These are phyloP conservation scores for Phycodurus eques DNA, from an alignment of 2,113 vertebrate species.

Conservation along the genomic window DNA sequence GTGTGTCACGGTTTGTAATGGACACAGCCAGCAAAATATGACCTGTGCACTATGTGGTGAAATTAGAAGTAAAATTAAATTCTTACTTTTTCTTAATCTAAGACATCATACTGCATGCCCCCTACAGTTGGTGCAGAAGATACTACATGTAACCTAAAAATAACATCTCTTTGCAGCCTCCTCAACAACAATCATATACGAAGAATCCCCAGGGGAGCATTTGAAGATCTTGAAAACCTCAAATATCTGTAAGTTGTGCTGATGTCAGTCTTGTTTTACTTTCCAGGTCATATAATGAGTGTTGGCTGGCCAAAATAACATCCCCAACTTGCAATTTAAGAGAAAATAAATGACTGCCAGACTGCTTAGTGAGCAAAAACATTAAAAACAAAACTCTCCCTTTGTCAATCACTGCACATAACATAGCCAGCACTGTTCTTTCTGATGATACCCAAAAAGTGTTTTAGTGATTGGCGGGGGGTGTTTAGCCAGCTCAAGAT, in stretches of 20 bases:
- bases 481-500: too few species aligned
- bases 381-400: not conserved
- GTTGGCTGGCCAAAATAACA: not conserved
- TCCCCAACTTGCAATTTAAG: not conserved
- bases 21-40: too few species aligned
- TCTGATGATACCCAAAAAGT: not conserved
- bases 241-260: constrained; percentile 95
- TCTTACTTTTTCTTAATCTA: too few species aligned
- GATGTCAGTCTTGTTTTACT: not conserved
- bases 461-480: not conserved
- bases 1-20: too few species aligned
- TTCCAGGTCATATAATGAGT: constrained; percentile 5
- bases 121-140: not conserved
- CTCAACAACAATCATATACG: constrained; percentile 97
- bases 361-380: constrained; percentile 24
- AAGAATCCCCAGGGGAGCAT: constrained; percentile 85
- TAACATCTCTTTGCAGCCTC: constrained; percentile 74
- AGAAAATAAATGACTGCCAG: constrained; percentile 1
- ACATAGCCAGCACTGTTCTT: not conserved
- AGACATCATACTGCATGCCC: too few species aligned
- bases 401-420: constrained; percentile 28
- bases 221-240: constrained; percentile 95
- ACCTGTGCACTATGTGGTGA: too few species aligned
- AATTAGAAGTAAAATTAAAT: too few species aligned
- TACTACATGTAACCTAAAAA: not conserved